Percentiles rank a stretch among this genome's conserved stretches.
Conservation (phyloP, 2,113 vertebrate species). For the Meleagris gallopavo region DNA sequence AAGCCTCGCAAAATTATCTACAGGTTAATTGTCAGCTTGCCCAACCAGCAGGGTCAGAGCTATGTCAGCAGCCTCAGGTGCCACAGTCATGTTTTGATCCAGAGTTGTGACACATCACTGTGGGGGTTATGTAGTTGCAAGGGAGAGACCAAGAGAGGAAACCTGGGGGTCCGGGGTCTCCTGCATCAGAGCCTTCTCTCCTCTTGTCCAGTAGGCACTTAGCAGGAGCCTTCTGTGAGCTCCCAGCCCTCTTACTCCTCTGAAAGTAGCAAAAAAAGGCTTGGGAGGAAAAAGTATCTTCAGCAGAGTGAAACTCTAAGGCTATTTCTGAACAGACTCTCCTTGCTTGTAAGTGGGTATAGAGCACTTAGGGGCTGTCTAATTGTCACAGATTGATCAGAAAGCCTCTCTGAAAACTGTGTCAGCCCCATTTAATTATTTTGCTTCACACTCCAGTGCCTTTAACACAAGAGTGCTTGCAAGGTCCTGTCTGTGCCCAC, state of each 20-base stretch:
- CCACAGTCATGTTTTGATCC: neutral
- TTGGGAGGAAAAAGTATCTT: neutral
- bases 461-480: slow-evolving; percentile 15
- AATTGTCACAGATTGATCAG: slow-evolving; percentile 2
- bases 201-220: neutral
- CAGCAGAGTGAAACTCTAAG: neutral
- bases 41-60: neutral
- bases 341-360: neutral
- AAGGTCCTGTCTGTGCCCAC: neutral
- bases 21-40: neutral
- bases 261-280: too few relatives aligned
- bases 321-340: accelerated
- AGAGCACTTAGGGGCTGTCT: neutral
- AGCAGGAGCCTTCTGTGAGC: neutral
- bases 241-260: neutral
- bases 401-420: neutral
- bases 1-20: neutral
- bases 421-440: slow-evolving; percentile 32
- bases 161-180: neutral
- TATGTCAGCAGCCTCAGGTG: neutral
- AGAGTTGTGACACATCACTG: neutral
- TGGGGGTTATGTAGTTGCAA: neutral
- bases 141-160: neutral
- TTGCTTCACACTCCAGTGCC: slow-evolving; percentile 33
- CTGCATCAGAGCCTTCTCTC: neutral